Conservation (phyloP, 2,888 invertebrate species). For the Eupithecia insigniata region DNA sequence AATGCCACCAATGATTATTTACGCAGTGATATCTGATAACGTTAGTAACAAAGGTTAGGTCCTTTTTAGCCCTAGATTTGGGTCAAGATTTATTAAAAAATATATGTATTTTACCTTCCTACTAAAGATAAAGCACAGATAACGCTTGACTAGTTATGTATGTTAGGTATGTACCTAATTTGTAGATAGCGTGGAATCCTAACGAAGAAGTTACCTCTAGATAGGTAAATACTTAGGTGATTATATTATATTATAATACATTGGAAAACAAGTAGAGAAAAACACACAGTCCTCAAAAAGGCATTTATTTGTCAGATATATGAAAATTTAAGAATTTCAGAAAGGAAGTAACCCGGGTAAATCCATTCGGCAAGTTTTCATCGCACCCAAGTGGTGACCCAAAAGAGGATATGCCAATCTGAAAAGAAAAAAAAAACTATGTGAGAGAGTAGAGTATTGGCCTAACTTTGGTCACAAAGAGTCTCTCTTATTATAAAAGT, state of each 20-base stretch:
- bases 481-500: not conserved
- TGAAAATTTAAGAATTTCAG: constrained; percentile 39
- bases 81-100: constrained; percentile 8
- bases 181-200: too few species aligned
- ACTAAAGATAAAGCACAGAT: not conserved
- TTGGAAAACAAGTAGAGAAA: not conserved
- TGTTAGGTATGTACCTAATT: too few species aligned
- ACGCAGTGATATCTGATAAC: constrained; percentile 6
- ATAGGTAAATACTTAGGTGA: too few species aligned
- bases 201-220: too few species aligned
- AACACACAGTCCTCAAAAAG: not conserved
- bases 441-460: not conserved
- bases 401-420: constrained; percentile 65
- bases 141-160: too few species aligned
- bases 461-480: not conserved
- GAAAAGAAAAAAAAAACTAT: constrained; percentile 38
- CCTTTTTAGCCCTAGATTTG: constrained; percentile 3
- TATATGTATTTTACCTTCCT: not conserved
- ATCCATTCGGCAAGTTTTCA: constrained; percentile 55
- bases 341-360: constrained; percentile 58
- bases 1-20: not conserved
- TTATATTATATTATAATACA: too few species aligned
- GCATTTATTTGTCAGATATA: constrained; percentile 6
- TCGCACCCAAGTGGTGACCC: constrained; percentile 58
- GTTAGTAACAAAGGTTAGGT: not conserved